Percentiles rank a stretch among this genome's conserved stretches.
Conservation (phyloP, 2,797 vertebrate species). For the Choloepus didactylus region DNA sequence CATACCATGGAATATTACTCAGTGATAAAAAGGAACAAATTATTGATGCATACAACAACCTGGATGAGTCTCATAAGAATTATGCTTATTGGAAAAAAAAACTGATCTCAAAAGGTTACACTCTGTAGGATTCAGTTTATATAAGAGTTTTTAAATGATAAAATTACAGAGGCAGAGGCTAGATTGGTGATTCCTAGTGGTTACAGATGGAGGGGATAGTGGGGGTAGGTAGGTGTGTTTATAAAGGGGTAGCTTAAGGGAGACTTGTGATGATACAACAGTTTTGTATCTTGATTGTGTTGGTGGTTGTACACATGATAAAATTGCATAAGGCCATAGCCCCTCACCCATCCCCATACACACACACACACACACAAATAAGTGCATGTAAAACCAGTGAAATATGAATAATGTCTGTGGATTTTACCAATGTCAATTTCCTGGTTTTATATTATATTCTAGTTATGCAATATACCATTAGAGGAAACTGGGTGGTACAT, state of each 20-base stretch:
- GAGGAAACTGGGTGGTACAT: too few species aligned
- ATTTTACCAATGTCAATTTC: not conserved
- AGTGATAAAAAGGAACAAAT: not conserved
- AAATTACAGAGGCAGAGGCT: not conserved
- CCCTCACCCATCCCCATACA: accelerated
- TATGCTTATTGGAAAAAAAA: not conserved
- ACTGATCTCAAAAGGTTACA: not conserved
- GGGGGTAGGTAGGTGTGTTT: too few species aligned
- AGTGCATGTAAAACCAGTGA: not conserved
- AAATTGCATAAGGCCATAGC: not conserved
- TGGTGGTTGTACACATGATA: not conserved
- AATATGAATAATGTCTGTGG: not conserved
- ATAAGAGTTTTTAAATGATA: not conserved
- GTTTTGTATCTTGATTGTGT: not conserved
- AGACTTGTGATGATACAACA: not conserved
- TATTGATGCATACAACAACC: not conserved
- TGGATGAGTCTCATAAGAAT: not conserved
- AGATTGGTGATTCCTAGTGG: not conserved
- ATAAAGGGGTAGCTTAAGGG: too few species aligned
- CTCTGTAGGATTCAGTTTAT: not conserved
- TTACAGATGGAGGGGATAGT: not conserved
- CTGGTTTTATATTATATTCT: not conserved
- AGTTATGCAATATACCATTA: not conserved
- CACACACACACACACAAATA: too few species aligned
- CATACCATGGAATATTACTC: not conserved